Evolutionary conservation across 1,140 invertebrate genomes (phyloP).

Genomic region (Hormaphis cornu): DNA sequence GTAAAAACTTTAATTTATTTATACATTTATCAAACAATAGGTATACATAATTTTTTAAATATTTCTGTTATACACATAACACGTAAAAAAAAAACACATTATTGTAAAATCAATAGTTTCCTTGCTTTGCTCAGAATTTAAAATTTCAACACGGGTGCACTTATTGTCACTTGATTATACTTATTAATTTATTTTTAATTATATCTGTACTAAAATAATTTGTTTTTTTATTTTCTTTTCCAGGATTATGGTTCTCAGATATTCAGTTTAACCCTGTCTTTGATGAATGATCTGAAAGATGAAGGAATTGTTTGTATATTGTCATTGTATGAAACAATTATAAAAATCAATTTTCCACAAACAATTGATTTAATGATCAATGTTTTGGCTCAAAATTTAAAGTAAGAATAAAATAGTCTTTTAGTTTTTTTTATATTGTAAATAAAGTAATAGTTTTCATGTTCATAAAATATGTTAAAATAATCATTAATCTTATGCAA

Average conservation of each 20-base stretch:
- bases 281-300: constrained; percentile 26
- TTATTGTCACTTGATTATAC: too few species aligned
- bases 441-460: too few species aligned
- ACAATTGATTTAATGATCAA: constrained; percentile 13
- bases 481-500: too few species aligned
- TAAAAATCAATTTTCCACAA: constrained; percentile 27
- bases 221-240: neutral
- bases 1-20: neutral
- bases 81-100: too few species aligned
- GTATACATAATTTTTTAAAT: neutral
- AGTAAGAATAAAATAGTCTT: neutral
- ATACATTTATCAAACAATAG: neutral
- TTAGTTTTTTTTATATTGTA: too few species aligned
- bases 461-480: too few species aligned
- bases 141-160: too few species aligned
- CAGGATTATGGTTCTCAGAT: constrained; percentile 19
- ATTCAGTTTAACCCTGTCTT: constrained; percentile 8
- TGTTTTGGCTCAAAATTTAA: constrained; percentile 18
- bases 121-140: too few species aligned
- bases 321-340: constrained; percentile 26
- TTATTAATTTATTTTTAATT: too few species aligned
- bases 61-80: too few species aligned
- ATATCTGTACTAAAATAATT: neutral
- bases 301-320: constrained; percentile 26
- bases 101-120: too few species aligned